These are phyloP conservation scores for Marasmarcha lunaedactyla DNA, from an alignment of 2,888 invertebrate genomes.

Conservation along the genomic window DNA sequence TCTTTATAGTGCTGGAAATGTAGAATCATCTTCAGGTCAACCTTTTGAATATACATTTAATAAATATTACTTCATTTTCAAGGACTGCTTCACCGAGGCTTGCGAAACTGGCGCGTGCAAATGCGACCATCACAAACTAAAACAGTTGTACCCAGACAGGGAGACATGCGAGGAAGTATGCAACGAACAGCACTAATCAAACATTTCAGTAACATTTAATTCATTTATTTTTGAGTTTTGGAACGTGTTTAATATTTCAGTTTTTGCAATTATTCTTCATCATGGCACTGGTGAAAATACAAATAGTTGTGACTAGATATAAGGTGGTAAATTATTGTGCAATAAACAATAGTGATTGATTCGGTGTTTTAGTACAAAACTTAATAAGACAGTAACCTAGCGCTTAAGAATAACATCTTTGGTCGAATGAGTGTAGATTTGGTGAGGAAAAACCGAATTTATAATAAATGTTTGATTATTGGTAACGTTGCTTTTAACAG, in stretches of 20 bases:
- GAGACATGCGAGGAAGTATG: too few species aligned
- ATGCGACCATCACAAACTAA: too few species aligned
- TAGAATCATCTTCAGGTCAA: too few species aligned
- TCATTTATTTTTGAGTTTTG: conserved; percentile 23
- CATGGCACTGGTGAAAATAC: conserved; percentile 34
- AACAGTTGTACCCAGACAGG: too few species aligned
- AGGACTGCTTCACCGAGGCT: too few species aligned
- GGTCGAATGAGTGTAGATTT: conserved; percentile 55
- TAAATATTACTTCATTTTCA: too few species aligned
- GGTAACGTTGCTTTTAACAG: conserved; percentile 6
- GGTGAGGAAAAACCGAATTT: conserved; percentile 16
- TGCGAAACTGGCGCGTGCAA: too few species aligned
- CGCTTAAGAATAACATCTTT: conserved; percentile 42
- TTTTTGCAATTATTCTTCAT: conserved; percentile 37
- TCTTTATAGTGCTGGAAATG: too few species aligned
- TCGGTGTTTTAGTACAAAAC: conserved; percentile 20
- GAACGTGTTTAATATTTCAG: conserved; percentile 25
- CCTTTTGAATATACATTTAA: too few species aligned
- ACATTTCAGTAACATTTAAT: too few species aligned
- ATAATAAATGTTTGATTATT: conserved; percentile 11
- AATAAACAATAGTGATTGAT: conserved; percentile 12
- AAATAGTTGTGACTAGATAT: conserved; percentile 41
- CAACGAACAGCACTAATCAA: too few species aligned
- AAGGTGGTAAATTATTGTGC: conserved; percentile 29
- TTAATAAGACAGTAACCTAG: conserved; percentile 8